Conservation (phyloP, 2,797 vertebrate species). For the Cirrhinus molitorella region DNA sequence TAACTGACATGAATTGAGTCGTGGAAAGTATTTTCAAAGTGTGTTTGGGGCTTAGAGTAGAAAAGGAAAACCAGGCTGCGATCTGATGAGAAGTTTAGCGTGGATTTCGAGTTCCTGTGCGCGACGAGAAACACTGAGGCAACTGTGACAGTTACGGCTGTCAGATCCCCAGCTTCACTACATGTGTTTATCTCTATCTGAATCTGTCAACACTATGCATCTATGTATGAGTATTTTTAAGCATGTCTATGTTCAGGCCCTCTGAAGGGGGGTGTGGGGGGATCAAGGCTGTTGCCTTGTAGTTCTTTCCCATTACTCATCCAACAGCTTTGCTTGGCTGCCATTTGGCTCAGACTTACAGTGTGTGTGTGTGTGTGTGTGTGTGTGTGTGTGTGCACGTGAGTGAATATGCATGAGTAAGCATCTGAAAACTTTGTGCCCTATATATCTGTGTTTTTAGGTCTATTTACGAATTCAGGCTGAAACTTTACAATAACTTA, state of each 20-base stretch:
- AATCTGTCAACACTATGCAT: slow-evolving; percentile 75
- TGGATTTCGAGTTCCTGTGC: slow-evolving; percentile 42
- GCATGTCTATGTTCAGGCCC: slow-evolving; percentile 24
- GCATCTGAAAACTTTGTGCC: slow-evolving; percentile 39
- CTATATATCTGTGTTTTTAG: slow-evolving; percentile 34
- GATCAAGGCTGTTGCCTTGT: slow-evolving; percentile 47
- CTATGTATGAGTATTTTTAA: slow-evolving; percentile 66
- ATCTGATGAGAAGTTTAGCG: slow-evolving; percentile 42
- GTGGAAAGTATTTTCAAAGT: slow-evolving; percentile 71
- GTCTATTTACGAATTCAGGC: slow-evolving; percentile 9
- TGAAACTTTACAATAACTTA: slow-evolving; percentile 27
- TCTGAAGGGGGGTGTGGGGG: neutral
- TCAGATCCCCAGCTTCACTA: slow-evolving; percentile 55
- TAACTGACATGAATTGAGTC: slow-evolving; percentile 71
- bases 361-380: slow-evolving; percentile 33
- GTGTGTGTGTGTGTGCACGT: neutral
- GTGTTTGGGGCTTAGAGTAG: slow-evolving; percentile 73
- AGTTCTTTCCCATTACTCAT: slow-evolving; percentile 60
- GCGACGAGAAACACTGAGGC: slow-evolving; percentile 50
- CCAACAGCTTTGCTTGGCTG: slow-evolving; percentile 47
- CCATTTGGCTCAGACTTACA: slow-evolving; percentile 39
- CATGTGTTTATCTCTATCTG: slow-evolving; percentile 73
- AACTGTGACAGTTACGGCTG: slow-evolving; percentile 65
- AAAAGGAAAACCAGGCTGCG: slow-evolving; percentile 68
- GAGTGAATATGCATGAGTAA: slow-evolving; percentile 29